phyloP scores from a whole-genome alignment of 1,140 invertebrate genomes.

The Rhagoletis pomonella region DNA sequence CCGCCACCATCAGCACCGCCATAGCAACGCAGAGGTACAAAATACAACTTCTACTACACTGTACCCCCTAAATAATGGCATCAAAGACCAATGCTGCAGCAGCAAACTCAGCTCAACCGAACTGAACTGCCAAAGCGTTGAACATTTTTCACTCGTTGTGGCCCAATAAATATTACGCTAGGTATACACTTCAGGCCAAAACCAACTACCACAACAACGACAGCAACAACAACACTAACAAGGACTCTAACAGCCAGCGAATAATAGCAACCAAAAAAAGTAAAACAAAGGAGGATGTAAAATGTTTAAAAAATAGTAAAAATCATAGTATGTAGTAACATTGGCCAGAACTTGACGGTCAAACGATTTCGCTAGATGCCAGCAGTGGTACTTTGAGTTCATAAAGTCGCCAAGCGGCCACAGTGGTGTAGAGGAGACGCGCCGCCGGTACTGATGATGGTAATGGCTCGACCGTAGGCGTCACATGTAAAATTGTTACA shows the following conservation, averaged over 20 bases:
- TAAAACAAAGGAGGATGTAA: not conserved
- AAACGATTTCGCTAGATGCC: constrained; percentile 41
- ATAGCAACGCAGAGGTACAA: not conserved
- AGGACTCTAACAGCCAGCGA: not conserved
- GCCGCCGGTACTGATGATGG: not conserved
- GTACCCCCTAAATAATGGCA: not conserved
- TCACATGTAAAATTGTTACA: not conserved
- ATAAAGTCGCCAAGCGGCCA: not conserved
- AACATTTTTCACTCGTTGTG: constrained; percentile 73
- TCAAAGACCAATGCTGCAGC: not conserved
- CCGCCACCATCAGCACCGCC: not conserved
- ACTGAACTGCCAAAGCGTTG: constrained; percentile 60
- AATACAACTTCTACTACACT: not conserved
- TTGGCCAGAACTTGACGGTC: constrained; percentile 11
- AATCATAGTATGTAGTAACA: constrained; percentile 1
- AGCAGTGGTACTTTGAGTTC: not conserved
- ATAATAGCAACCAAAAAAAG: constrained; percentile 21
- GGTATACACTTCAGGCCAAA: constrained; percentile 21
- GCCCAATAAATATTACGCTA: constrained; percentile 73
- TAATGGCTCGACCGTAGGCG: not conserved
- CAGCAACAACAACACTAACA: constrained; percentile 2
- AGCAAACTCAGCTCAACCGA: not conserved
- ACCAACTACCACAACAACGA: constrained; percentile 43
- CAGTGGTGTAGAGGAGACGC: not conserved
- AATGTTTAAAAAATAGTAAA: constrained; percentile 42